Base-by-base conservation (phyloP, 1,140 invertebrate genomes). In the Orchesella cincta region DNA sequence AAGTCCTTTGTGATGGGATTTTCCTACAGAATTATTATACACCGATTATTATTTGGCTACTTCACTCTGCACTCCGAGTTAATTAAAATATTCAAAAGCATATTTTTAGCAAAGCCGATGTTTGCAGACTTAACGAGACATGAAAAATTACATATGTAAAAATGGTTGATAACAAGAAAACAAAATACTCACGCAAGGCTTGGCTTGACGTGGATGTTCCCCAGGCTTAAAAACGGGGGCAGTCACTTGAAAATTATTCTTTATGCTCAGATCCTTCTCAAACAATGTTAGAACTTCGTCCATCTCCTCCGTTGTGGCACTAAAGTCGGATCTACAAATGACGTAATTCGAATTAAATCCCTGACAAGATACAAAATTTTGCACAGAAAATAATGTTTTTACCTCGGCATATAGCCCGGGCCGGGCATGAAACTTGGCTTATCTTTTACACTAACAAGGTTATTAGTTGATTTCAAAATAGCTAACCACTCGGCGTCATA, bases 401-500 rank as follows among this genome's bases (percentile, higher is more conserved):
- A 92, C 91, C 90, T 90, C 84, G 91, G 89, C 78, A 86, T 86
- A 20, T 89, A 87, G 46, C 89, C 89, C 46, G 90, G 89, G 20
- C 92, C 93, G 20, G 95, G 95, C 89, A 97, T 91, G 83, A 93
- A 95, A 76, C 90, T 89, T 36, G 87, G 87, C 8, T 85, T 85
- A 80, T 86, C 89, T 83, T 91, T 92, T 0, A 94, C 89, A 84
- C 89, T 92, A 33, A 96, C 84, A 31, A 98, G 88, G 86, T 97
- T 93, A 89, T 98, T 94, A 0, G 96, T 98, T 64, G 90, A 88
- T 83, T 90, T 90, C 33, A 99, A 87, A 83, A 98, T 90, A 29
- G 91, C 90, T 29, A 99, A 86, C 97, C 97, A 99, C 87, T 98
- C 96, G n/a, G 91, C 85, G 87, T 99, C 97, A 85, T 97, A 93